Evolutionary conservation across 2,888 invertebrate species (phyloP).

Genomic region (Sinohyriopsis cumingii): DNA sequence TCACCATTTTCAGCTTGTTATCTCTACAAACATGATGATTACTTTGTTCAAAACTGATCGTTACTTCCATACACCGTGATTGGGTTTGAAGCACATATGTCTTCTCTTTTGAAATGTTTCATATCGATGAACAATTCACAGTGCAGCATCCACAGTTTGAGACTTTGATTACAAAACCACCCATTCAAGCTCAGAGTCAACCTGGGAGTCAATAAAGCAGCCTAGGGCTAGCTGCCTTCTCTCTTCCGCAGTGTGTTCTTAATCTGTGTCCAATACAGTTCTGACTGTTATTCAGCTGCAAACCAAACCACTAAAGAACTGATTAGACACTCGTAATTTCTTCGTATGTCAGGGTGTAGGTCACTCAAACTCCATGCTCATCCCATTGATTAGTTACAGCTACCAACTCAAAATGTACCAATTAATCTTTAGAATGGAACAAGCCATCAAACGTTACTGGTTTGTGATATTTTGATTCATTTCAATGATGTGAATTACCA

Average conservation of each 20-base stretch:
- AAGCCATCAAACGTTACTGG: neutral
- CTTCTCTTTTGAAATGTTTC: no score
- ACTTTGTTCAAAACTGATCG: no score
- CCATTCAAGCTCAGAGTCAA: neutral
- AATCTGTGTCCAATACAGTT: conserved; percentile 4
- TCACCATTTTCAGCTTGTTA: no score
- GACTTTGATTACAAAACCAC: neutral
- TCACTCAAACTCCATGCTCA: conserved; percentile 3
- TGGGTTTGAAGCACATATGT: no score
- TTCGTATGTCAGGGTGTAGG: neutral
- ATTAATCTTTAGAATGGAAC: neutral
- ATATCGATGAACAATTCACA: no score
- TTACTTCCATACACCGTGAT: no score
- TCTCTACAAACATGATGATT: no score
- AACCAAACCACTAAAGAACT: neutral
- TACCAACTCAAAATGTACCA: no score
- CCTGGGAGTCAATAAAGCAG: neutral
- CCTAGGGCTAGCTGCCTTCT: conserved; percentile 8
- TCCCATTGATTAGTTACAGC: no score
- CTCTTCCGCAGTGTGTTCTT: neutral
- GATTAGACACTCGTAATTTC: conserved; percentile 3
- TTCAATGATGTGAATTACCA: no score
- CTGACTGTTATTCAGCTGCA: conserved; percentile 7
- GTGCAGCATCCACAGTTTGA: no score
- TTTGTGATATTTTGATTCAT: neutral